Evolutionary conservation across 2,888 invertebrate genomes (phyloP), one percentile per base, ranked within the genome.

Genomic region (Ctena decussata): DNA sequence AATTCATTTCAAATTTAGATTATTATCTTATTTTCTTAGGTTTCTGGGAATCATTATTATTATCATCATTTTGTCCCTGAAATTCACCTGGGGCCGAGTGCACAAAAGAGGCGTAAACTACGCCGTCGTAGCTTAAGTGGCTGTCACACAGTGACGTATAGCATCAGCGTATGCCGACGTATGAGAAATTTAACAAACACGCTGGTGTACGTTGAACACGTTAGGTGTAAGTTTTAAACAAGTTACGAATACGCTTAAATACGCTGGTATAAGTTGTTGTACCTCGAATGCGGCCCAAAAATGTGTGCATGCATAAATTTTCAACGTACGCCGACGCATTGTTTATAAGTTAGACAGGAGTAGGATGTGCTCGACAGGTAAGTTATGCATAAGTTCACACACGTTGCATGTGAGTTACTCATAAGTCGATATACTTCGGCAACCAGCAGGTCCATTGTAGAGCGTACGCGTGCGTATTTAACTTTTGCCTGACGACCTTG

Each of bases 401-500:
- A 73, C 46, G 73, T 44, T 73, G 57, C n/a, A 75, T 1, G 39
- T 57, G 24, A 21, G 39, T 57, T 60, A 57, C 57, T 3, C 44
- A 65, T 76, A 60, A 35, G 60, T 76, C 41, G 44, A 60, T 21
- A 65, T 60, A 76, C 65, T 41, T 76, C 60, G 65, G 39, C 60
- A 76, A n/a, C 18, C 70, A 6, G n/a, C 41, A 21, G 65, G 32
- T 3, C 30, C 30, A 6, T 49, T 49, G 75, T 75, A 57, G 24
- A 75, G 32, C 65, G 76, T 76, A 60, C 39, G 76, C 21, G 75
- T 75, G 49, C 49, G 75, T 53, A 57, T 53, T 70, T n/a, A n/a
- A 35, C 70, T 2, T 70, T 39, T 70, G 75, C 30, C 75, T 37
- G 44, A 57, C 27, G 24, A 32, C 32, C 18, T 21, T 57, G 35